A percentile compares a stretch with the other conserved stretches of the same genome.
These are phyloP conservation scores for Dascillus cervinus DNA, from an alignment of 2,888 invertebrate genomes.

Conservation along the genomic window DNA sequence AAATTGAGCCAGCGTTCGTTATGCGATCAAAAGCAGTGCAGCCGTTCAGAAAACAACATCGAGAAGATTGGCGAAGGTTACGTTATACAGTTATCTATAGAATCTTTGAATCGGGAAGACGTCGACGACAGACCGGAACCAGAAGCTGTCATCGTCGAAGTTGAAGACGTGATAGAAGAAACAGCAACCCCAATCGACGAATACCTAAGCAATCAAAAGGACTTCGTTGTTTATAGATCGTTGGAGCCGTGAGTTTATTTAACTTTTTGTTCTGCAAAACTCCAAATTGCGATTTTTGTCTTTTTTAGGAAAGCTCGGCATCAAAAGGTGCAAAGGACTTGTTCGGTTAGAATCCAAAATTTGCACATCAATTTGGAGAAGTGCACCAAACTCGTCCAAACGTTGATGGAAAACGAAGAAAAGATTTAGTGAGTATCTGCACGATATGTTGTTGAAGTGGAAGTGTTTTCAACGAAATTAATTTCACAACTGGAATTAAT, in stretches of 20 bases:
- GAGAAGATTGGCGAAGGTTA: too few relatives aligned
- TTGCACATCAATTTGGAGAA: constrained; percentile 46
- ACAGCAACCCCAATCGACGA: constrained; percentile 66
- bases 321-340: constrained; percentile 36
- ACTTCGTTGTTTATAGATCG: constrained; percentile 51
- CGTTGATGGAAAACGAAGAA: constrained; percentile 41
- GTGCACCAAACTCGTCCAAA: constrained; percentile 40
- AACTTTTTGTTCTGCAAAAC: not conserved
- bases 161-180: constrained; percentile 73
- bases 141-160: constrained; percentile 71
- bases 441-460: too few relatives aligned
- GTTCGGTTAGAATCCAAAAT: constrained; percentile 38
- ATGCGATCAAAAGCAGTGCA: too few relatives aligned
- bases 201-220: constrained; percentile 60
- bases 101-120: too few relatives aligned
- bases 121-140: too few relatives aligned
- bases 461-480: too few relatives aligned
- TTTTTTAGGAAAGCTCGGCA: constrained; percentile 2
- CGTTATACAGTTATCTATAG: too few relatives aligned
- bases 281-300: not conserved
- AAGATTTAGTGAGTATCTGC: constrained; percentile 27
- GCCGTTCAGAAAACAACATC: too few relatives aligned
- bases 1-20: too few relatives aligned
- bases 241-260: not conserved
- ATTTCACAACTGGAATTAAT: too few relatives aligned